phyloP scores from a whole-genome alignment of 2,113 vertebrate genomes.

The Cebidichthys violaceus region DNA sequence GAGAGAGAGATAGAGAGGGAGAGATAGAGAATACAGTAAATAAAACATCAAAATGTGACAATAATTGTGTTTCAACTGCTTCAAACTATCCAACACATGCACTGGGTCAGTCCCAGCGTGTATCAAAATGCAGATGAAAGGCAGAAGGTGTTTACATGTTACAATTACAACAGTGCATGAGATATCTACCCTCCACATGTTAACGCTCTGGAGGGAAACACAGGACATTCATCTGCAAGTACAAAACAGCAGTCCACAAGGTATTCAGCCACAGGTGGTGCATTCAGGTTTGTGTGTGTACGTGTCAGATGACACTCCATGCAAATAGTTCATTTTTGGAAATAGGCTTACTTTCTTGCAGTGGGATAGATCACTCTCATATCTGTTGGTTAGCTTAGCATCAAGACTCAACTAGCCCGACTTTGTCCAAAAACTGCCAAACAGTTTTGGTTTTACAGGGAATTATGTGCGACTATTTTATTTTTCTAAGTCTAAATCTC shows the following conservation, averaged over 20 bases:
- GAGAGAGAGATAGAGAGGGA: neutral
- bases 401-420: neutral
- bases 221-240: neutral
- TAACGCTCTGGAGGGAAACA: neutral
- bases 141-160: slow-evolving; percentile 30
- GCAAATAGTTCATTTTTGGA: neutral
- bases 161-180: slow-evolving; percentile 8
- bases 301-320: neutral
- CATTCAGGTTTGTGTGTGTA: neutral
- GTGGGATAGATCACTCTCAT: too few species aligned
- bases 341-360: neutral
- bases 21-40: slow-evolving; percentile 7
- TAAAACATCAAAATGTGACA: slow-evolving; percentile 54
- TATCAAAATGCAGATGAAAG: slow-evolving; percentile 53
- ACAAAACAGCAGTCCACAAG: neutral
- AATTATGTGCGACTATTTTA: neutral
- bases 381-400: neutral
- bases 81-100: slow-evolving; percentile 47
- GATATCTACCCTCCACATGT: neutral
- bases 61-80: slow-evolving; percentile 44
- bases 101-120: slow-evolving; percentile 25
- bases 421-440: neutral
- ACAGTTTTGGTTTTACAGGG: neutral
- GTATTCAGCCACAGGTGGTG: slow-evolving; percentile 4
- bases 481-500: too few species aligned